Percentiles rank a stretch among this genome's conserved stretches.
phyloP scores from a whole-genome alignment of 2,797 vertebrate species.

The Gorsachius magnificus region DNA sequence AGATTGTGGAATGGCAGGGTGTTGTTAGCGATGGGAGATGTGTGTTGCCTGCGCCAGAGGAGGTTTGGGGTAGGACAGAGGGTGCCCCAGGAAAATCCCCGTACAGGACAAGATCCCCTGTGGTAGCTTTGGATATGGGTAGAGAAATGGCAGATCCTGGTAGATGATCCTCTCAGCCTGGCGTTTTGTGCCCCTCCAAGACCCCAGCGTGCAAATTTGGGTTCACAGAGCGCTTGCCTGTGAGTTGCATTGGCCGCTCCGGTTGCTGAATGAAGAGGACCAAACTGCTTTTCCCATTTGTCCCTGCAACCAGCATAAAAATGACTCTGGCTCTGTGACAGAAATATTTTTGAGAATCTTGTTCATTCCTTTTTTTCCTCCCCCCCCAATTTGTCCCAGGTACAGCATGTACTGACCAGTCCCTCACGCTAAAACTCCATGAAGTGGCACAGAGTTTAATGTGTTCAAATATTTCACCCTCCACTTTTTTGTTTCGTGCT shows the following conservation, averaged over 20 bases:
- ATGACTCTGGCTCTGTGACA: neutral
- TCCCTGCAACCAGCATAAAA: neutral
- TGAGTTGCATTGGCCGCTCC: neutral
- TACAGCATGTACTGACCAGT: neutral
- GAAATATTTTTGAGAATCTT: neutral
- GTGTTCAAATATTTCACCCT: neutral
- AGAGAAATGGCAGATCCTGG: neutral
- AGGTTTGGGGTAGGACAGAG: neutral
- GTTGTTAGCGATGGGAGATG: neutral
- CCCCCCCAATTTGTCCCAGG: fast-evolving
- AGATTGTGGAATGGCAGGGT: neutral
- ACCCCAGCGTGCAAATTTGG: neutral
- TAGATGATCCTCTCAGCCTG: neutral
- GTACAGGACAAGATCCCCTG: neutral
- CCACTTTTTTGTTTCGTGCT: neutral
- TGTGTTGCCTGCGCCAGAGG: fast-evolving
- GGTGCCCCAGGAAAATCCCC: neutral
- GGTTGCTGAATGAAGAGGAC: neutral
- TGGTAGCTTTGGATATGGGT: neutral
- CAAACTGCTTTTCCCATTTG: neutral
- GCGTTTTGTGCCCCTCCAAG: fast-evolving
- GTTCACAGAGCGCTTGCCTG: neutral
- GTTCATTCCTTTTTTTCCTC: too few species aligned
- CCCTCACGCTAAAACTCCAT: neutral
- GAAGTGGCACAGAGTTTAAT: neutral